phyloP scores from a whole-genome alignment of 2,888 invertebrate species.

The Onthophagus sagittarius region DNA sequence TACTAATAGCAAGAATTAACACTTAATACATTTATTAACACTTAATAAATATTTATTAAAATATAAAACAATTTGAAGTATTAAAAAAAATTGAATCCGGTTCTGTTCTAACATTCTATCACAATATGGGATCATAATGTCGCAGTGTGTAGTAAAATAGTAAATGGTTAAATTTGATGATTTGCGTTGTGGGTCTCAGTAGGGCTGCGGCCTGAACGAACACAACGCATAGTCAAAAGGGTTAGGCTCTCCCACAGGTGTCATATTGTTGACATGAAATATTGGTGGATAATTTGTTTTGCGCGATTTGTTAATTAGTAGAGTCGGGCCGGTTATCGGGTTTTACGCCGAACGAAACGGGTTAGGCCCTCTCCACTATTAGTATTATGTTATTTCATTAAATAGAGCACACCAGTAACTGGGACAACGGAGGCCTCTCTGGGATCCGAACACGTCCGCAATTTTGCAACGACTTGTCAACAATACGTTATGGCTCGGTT shows the following conservation, averaged over 20 bases:
- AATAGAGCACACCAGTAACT: conserved; percentile 8
- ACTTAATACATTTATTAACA: too few relatives aligned
- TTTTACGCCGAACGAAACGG: conserved; percentile 17
- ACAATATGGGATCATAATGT: neutral
- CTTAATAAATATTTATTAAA: too few relatives aligned
- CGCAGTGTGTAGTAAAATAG: neutral
- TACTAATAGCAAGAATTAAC: too few relatives aligned
- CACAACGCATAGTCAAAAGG: conserved; percentile 27
- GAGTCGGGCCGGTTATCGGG: conserved; percentile 25
- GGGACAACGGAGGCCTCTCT: neutral
- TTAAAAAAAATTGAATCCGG: neutral
- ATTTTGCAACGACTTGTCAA: neutral
- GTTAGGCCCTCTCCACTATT: conserved; percentile 16
- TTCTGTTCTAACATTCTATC: neutral
- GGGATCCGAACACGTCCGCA: neutral
- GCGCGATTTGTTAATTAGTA: conserved; percentile 48
- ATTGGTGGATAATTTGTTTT: conserved; percentile 36
- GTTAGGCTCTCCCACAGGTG: conserved; percentile 33
- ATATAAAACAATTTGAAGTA: too few relatives aligned
- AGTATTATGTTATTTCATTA: conserved; percentile 14
- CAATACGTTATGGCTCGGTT: neutral
- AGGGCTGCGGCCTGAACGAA: conserved; percentile 23
- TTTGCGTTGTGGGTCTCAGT: conserved; percentile 30
- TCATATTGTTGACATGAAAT: conserved; percentile 34
- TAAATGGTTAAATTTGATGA: conserved; percentile 27